Evolutionary conservation across 2,888 invertebrate genomes (phyloP).

Genomic region (Tenthredo notha): DNA sequence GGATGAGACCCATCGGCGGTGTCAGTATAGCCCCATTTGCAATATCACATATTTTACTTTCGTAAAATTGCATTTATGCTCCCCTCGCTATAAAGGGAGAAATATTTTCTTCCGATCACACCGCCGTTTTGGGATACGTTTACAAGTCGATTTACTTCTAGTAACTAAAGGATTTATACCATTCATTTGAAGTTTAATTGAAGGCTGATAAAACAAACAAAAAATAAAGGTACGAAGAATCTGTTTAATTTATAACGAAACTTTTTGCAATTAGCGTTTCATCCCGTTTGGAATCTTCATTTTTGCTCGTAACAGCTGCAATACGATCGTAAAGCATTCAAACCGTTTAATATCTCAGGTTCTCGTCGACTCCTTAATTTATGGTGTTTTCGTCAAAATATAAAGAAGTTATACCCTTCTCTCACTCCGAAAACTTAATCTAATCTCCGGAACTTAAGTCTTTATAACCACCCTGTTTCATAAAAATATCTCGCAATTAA

Average conservation of each 20-base stretch:
- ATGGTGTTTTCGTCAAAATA: constrained; percentile 40
- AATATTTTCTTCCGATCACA: not conserved
- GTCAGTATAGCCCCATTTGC: constrained; percentile 35
- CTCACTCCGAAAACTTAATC: not conserved
- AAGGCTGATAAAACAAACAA: not conserved
- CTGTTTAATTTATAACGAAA: constrained; percentile 37
- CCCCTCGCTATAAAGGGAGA: not conserved
- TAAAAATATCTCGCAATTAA: not conserved
- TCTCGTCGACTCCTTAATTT: constrained; percentile 29
- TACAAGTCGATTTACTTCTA: constrained; percentile 31
- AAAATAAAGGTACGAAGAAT: not conserved
- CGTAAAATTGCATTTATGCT: not conserved
- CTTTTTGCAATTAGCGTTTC: constrained; percentile 50
- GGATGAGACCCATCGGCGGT: constrained; percentile 18
- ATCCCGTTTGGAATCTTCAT: constrained; percentile 32
- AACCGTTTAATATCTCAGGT: constrained; percentile 33
- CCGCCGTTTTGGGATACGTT: not conserved
- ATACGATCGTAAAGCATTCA: constrained; percentile 21
- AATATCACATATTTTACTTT: constrained; percentile 14
- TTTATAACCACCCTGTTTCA: not conserved
- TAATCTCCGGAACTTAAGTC: not conserved
- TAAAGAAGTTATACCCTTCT: constrained; percentile 15
- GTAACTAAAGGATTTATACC: not conserved
- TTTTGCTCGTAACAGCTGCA: constrained; percentile 39
- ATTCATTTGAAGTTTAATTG: constrained; percentile 26